Base-by-base conservation (phyloP, 2,113 vertebrate species). In the Pterocles burchelli region DNA sequence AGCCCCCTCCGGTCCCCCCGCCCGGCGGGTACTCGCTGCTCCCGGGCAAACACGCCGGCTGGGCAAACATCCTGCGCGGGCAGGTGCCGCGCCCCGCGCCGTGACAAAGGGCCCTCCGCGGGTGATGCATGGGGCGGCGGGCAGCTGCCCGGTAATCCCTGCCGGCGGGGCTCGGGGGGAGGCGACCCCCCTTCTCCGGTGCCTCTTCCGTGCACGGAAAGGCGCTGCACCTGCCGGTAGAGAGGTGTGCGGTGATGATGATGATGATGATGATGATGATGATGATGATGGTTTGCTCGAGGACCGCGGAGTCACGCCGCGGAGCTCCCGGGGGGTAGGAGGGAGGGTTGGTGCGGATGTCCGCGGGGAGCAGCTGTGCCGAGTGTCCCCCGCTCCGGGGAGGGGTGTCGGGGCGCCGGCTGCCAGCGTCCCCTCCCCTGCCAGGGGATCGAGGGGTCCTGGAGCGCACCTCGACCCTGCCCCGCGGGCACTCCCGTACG, bases 71-170 rank as follows among this genome's bases (percentile, higher is more conserved):
- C 90, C 90, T 74, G 88, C 22, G 85, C 33, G 2, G 81, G 66
- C 90, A 94, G 94, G 80, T 81, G 94, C 55, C 5, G 63, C 15
- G n/a, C 38, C 18, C 29, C n/a, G 52, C 21, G 81, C 74, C n/a
- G 26, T 79, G 93, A 90, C 95, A 90, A 77, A 88, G 91, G 46
- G 73, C 38, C 25, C 91, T 92, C 43, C 9, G 46, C 34, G 20
- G 51, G 61, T 85, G 95, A 92, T 82, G 78, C 8, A 88, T 67
- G 75, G 51, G 76, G 45, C 62, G 11, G 62, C 61, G n/a, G 38
- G n/a, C 89, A 90, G 84, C 87, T 67, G 92, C 51, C 63, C 81
- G 76, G 10, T 94, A 89, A 91, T 89, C 90, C 85, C 71, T 9
- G 15, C 59, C 49, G 22, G 76, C 45, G 12, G 57, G 52, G 11